Evolutionary conservation across 2,113 vertebrate species (phyloP), one percentile per base, ranked within the genome.

Genomic region (Campylomormyrus tamandua): DNA sequence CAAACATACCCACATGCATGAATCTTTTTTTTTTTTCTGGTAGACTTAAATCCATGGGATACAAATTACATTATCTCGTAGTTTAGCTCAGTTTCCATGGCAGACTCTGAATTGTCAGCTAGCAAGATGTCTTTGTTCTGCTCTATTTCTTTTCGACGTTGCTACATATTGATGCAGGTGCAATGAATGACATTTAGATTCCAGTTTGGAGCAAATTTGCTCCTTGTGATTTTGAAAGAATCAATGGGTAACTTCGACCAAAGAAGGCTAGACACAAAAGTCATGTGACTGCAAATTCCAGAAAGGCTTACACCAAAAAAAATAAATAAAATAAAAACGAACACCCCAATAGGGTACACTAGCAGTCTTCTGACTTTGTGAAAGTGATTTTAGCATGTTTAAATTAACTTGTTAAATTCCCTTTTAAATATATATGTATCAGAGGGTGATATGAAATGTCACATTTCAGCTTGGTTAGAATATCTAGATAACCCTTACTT

Each of bases 81-180:
- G 94, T 94, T 94, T 90, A 93, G 91, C 92, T 93, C 83, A 91
- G 91, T 93, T 94, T 94, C 83, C 89, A 89, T 84, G 39, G 90
- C 91, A 91, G 89, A 90, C 58, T 92, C 93, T 92, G 90, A 93
- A 94, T 92, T 93, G 80, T 58, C 85, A 56, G 83, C 53, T 3
- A 52, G 83, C 49, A 48, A 5, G 6, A 27, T 42, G 88, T 88
- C 88, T 88, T 53, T 89, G 77, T 91, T 92, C 88, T 42, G 21
- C 89, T 92, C 74, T 49, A 90, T 94, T 93, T 93, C 91, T 92
- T 91, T 91, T 86, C 92, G 92, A 94, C 93, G 93, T 92, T 90
- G 93, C 92, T 93, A 91, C 92, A 93, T 94, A 95, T 94, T 88
- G 91, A 93, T 92, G 92, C 39, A 48, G 39, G 83, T 84, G 83